Conservation (phyloP, 1,140 invertebrate species). For the Palaemon carinicauda region DNA sequence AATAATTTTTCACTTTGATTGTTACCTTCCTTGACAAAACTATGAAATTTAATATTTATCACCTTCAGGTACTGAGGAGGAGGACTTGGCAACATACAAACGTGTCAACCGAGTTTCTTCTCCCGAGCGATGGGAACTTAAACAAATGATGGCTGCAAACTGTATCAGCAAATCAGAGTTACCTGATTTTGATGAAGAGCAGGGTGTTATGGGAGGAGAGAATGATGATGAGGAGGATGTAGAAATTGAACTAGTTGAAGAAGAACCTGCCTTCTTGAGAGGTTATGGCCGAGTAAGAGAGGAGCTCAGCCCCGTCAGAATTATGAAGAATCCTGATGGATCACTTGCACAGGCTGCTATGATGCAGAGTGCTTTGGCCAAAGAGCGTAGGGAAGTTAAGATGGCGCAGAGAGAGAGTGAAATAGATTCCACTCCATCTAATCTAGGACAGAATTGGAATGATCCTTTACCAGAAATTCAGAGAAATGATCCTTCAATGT, state of each 20-base stretch:
- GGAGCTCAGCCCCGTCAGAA: conserved; percentile 93
- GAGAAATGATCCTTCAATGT: conserved; percentile 33
- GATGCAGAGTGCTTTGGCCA: conserved; percentile 98
- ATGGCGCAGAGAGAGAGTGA: conserved; percentile 92
- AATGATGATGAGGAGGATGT: conserved; percentile 96
- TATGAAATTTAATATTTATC: not conserved
- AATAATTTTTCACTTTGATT: no score
- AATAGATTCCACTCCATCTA: conserved; percentile 74
- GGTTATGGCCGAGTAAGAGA: conserved; percentile 86
- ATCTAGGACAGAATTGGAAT: conserved; percentile 81
- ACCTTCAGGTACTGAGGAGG: conserved; percentile 71
- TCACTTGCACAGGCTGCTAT: conserved; percentile 97
- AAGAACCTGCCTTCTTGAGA: conserved; percentile 94
- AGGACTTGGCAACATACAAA: conserved; percentile 80
- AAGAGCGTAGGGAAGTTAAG: conserved; percentile 93
- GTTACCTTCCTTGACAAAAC: no score
- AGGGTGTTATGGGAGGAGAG: conserved; percentile 78
- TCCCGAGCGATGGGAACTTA: conserved; percentile 83
- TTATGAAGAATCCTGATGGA: conserved; percentile 99
- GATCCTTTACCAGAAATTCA: conserved; percentile 87
- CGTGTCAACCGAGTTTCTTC: conserved; percentile 92
- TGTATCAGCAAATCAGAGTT: conserved; percentile 86
- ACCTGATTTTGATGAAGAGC: conserved; percentile 91
- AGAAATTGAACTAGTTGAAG: conserved; percentile 98
- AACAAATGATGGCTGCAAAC: conserved; percentile 85